Base-by-base conservation (phyloP, 2,888 invertebrate genomes). In the Philaethria dido region DNA sequence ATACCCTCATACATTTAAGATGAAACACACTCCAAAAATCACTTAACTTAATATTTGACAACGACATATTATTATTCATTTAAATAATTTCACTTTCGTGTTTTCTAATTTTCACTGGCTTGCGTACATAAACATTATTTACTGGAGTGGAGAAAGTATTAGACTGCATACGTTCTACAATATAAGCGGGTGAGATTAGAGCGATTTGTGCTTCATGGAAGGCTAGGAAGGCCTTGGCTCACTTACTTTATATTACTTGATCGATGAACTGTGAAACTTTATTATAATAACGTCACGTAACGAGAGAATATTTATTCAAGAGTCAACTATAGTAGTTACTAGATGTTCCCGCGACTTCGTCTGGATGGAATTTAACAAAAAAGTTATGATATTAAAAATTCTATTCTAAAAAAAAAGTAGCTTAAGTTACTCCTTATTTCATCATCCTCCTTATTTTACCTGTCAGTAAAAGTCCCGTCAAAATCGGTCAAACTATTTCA, bases 81-180 rank as follows among this genome's bases (percentile, higher is more conserved):
- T 66, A 64, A 72, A 68, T 70, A 73, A 73, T 75, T 76, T 79
- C 77, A 76, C 80, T 79, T 80, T 79, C 77, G 75, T 74, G 73
- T 73, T 87, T 87, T 86, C 86, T 85, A 82, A 86, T 84, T 86
- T 87, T 83, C 87, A 82, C 87, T 80, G 83, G 79, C 9, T 3
- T 16, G 52, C 76, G 77, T 78, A 76, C 78, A 80, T 79, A 81
- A 81, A 80, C 75, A 82, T 83, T 83, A 84, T 83, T 83, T 82
- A 80, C 81, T 79, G 77, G 78, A 75, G 75, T 74, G 79, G 87
- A 78, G 88, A 88, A 88, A 88, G 88, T 85, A 66, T 62, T 44
- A 66, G 66, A 45, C 60, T 68, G 66, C 69, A 62, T 65, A 69
- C 63, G 52, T 44, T 64, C 11, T 59, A 57, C 55, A 39, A 29